phyloP scores from a whole-genome alignment of 2,888 invertebrate genomes.

The Ichneumoninae sp. region DNA sequence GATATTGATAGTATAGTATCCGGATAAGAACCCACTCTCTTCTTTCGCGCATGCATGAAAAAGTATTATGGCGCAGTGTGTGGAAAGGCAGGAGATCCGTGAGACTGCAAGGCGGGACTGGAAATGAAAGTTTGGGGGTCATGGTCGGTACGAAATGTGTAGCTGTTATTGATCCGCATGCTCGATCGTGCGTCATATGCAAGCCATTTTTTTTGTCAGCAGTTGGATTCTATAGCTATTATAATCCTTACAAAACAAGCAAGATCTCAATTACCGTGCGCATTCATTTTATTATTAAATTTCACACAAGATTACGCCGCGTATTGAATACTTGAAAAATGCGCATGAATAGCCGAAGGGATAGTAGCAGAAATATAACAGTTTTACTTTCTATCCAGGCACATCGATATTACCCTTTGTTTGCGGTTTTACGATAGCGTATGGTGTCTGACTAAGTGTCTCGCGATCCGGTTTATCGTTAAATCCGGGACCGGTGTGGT shows the following conservation, averaged over 20 bases:
- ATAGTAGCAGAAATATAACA: background rate
- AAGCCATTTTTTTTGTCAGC: background rate
- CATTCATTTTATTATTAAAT: background rate
- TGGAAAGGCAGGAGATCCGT: conserved; percentile 30
- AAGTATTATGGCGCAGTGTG: background rate
- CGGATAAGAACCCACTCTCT: conserved; percentile 38
- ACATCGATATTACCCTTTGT: conserved; percentile 36
- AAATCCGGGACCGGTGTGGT: conserved; percentile 31
- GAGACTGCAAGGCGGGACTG: conserved; percentile 30
- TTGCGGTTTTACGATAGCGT: background rate
- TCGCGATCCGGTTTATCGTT: conserved; percentile 34
- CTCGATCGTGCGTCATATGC: background rate
- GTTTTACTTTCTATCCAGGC: conserved; percentile 12
- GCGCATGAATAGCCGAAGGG: background rate
- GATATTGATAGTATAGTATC: conserved; percentile 36
- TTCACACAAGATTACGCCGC: background rate
- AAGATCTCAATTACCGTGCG: background rate
- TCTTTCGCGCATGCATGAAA: conserved; percentile 30
- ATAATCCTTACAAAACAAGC: background rate
- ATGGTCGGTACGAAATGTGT: conserved; percentile 22
- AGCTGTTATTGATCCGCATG: conserved; percentile 9
- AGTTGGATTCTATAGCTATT: background rate
- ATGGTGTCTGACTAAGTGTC: conserved; percentile 7
- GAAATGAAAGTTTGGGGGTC: conserved; percentile 62
- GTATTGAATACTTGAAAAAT: background rate